These are phyloP conservation scores for Grammatotria lemairii DNA, from an alignment of 2,113 vertebrate species.

Conservation along the genomic window DNA sequence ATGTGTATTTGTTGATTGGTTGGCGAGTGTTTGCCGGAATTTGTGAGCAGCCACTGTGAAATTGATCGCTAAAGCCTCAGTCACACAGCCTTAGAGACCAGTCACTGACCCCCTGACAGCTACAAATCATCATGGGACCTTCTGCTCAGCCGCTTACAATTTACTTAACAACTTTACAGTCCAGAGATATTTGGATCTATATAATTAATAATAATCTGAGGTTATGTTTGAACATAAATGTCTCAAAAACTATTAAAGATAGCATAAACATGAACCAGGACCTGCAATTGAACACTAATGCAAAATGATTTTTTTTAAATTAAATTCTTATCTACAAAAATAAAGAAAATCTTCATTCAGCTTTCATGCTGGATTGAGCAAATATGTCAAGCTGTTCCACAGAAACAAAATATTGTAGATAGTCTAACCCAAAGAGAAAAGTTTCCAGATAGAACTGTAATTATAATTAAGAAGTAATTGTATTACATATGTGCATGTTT, in stretches of 20 bases:
- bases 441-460: neutral
- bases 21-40: neutral
- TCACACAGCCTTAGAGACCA: neutral
- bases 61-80: neutral
- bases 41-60: neutral
- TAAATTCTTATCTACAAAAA: neutral
- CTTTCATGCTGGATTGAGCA: neutral
- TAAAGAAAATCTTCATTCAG: neutral
- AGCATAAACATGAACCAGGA: neutral
- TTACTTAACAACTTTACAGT: neutral
- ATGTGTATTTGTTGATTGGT: neutral
- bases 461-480: neutral
- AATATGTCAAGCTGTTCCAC: neutral
- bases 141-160: neutral
- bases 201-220: neutral
- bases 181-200: neutral
- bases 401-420: neutral
- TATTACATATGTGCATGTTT: neutral
- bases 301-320: fast-evolving
- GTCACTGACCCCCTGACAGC: neutral
- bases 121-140: neutral
- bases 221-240: neutral
- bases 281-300: neutral
- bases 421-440: neutral
- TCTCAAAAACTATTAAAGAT: neutral